These are phyloP conservation scores for Danio choprae DNA, from an alignment of 2,797 vertebrate genomes.

Conservation along the genomic window DNA sequence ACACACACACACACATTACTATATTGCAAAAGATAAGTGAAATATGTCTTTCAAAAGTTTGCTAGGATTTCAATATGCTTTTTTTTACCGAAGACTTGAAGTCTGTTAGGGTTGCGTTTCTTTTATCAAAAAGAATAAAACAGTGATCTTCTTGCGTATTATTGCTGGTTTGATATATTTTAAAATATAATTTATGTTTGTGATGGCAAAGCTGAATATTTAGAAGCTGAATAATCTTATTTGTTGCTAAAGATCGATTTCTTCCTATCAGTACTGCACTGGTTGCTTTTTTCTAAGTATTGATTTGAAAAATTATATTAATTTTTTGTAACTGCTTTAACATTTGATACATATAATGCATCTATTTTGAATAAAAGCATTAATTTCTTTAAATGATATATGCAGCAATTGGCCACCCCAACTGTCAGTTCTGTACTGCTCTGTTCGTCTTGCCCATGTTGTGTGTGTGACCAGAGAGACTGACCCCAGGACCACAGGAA, in stretches of 20 bases:
- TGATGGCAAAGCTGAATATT: background rate
- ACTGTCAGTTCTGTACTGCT: constrained; percentile 18
- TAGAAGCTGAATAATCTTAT: background rate
- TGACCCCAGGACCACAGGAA: constrained; percentile 52
- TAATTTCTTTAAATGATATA: background rate
- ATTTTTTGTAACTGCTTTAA: no score
- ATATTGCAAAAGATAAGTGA: no score
- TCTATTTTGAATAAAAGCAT: no score
- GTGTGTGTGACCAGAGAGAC: constrained; percentile 40
- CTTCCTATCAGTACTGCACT: background rate
- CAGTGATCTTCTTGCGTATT: background rate
- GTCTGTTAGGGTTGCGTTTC: background rate
- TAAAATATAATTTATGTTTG: background rate
- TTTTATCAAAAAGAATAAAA: background rate
- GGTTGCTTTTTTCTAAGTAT: background rate
- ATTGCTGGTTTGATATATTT: background rate
- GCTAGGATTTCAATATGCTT: background rate
- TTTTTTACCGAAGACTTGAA: background rate
- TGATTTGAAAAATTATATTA: no score
- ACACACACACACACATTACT: no score
- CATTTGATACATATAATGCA: no score
- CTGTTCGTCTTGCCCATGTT: constrained; percentile 2
- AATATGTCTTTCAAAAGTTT: background rate
- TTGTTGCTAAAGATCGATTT: background rate
- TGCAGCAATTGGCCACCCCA: background rate